Evolutionary conservation across 35 echinoderm and acorn worm species (phyloP).

Genomic region (Strongylocentrotus purpuratus): DNA sequence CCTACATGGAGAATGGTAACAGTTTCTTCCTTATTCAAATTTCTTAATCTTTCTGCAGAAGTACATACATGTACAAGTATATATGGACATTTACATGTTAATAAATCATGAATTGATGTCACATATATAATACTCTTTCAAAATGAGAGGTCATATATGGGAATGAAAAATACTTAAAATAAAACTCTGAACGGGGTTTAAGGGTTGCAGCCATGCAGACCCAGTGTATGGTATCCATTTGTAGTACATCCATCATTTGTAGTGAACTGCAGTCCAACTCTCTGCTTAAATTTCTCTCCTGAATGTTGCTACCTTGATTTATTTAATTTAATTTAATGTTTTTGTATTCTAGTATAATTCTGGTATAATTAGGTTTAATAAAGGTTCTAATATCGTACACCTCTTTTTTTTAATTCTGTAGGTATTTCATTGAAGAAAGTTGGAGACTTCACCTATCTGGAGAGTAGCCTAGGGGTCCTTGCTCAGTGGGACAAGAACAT

Average conservation of each 20-base stretch:
- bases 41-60: not conserved
- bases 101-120: not conserved
- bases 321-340: too few relatives aligned
- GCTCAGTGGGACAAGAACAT: constrained; percentile 74
- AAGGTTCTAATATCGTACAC: too few relatives aligned
- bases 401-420: not conserved
- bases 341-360: too few relatives aligned
- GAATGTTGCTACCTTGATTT: not conserved
- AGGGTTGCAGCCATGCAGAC: too few relatives aligned
- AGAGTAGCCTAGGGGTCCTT: constrained; percentile 66
- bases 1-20: constrained; percentile 74
- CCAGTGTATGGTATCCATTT: too few relatives aligned
- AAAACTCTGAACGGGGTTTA: too few relatives aligned
- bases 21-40: not conserved
- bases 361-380: too few relatives aligned
- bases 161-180: too few relatives aligned
- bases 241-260: too few relatives aligned
- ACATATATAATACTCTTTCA: not conserved
- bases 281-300: not conserved
- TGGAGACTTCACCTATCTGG: constrained; percentile 86
- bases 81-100: too few relatives aligned
- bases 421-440: constrained; percentile 74
- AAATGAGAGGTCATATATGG: not conserved
- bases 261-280: too few relatives aligned
- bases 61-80: not conserved